phyloP scores from a whole-genome alignment of 2,113 vertebrate species.

The Scartelaos histophorus region DNA sequence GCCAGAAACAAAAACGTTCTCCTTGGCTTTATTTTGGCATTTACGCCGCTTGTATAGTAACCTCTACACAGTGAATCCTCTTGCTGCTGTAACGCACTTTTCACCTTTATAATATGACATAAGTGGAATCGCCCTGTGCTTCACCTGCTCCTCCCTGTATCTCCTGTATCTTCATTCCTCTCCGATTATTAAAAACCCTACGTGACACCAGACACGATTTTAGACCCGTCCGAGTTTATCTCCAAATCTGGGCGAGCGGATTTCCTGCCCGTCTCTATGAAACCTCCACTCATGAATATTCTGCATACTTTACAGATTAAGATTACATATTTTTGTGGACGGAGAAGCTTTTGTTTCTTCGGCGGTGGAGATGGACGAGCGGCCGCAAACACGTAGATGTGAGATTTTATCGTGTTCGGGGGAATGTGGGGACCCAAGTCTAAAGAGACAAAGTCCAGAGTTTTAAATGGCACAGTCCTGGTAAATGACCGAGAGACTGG shows the following conservation, averaged over 20 bases:
- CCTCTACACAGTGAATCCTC: too few species aligned
- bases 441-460: constrained; percentile 45
- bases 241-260: constrained; percentile 16
- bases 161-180: background rate
- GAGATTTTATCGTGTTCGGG: constrained; percentile 61
- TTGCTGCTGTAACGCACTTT: background rate
- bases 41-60: too few species aligned
- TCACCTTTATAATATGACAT: background rate
- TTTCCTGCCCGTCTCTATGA: constrained; percentile 9
- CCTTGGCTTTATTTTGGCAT: too few species aligned
- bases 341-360: constrained; percentile 9
- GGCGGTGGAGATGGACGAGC: constrained; percentile 25
- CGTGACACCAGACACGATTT: constrained; percentile 13
- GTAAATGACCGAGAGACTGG: constrained; percentile 42
- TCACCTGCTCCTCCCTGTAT: background rate
- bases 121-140: background rate
- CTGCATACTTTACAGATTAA: constrained; percentile 26
- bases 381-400: constrained; percentile 49
- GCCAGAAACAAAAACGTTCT: too few species aligned
- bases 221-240: background rate
- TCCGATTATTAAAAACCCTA: constrained; percentile 6
- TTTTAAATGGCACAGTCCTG: constrained; percentile 45
- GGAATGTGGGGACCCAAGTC: constrained; percentile 59
- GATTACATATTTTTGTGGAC: constrained; percentile 18
- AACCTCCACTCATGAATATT: background rate